Conservation (phyloP, 2,113 vertebrate genomes). For the Ornithorhynchus anatinus region DNA sequence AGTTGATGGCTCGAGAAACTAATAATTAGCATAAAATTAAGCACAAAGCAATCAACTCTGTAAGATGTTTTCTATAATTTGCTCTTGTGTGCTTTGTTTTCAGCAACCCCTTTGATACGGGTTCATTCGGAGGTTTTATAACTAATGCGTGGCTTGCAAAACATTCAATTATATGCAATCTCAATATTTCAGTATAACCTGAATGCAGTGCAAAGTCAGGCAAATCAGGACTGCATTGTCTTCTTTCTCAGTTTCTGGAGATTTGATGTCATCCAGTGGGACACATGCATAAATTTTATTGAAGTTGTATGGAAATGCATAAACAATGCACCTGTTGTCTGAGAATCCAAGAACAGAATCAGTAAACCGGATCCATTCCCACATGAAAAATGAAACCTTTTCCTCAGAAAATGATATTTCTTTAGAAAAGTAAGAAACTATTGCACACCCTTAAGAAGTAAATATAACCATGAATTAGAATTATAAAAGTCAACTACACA, state of each 20-base stretch:
- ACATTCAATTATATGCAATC: constrained; percentile 5
- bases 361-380: neutral
- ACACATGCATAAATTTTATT: neutral
- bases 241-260: neutral
- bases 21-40: constrained; percentile 45
- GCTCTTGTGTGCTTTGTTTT: neutral
- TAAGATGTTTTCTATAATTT: constrained; percentile 27
- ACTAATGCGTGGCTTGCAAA: neutral
- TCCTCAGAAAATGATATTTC: neutral
- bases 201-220: neutral
- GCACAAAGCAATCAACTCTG: constrained; percentile 31
- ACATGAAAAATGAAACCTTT: neutral
- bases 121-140: neutral
- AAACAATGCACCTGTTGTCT: neutral
- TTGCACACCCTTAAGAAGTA: too few species aligned
- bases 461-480: too few species aligned
- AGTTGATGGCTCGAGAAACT: constrained; percentile 16
- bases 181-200: constrained; percentile 17
- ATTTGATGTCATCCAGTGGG: neutral
- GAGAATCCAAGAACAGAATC: neutral
- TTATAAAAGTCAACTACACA: too few species aligned
- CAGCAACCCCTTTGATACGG: neutral
- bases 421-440: too few species aligned
- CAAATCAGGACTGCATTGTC: neutral
- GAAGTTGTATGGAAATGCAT: neutral